Evolutionary conservation across 2,888 invertebrate species (phyloP), one percentile per base, ranked within the genome.

Genomic region (Troides helena): DNA sequence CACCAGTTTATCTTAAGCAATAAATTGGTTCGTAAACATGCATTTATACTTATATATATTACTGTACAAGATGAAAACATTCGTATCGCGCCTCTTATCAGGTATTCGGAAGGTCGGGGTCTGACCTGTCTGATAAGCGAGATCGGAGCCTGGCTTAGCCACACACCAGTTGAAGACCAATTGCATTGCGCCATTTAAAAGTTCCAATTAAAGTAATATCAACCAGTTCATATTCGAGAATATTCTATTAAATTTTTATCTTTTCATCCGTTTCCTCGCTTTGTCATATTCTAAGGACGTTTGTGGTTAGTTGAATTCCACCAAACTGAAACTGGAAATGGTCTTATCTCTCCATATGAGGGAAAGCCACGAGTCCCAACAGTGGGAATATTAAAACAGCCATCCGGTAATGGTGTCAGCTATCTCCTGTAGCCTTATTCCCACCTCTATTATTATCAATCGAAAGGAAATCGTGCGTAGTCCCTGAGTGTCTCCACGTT

Each of bases 101-200:
- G 64, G 62, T 72, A 75, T 79, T 83, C 71, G 81, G 83, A 81
- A 81, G 84, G 82, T 84, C 80, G 77, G 69, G 67, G 70, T 74
- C 56, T 76, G 82, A 82, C 80, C 82, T 73, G 60, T 14, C 12
- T 66, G 74, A 77, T 76, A 76, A 39, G 4, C 7, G n/a, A n/a
- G 61, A 53, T 64, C 39, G 56, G 30, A 67, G 59, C 67, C 66
- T 63, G 66, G 56, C 59, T 67, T 50, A 56, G 60, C 25, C 70
- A 70, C 67, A 64, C 65, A 64, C 68, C 64, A 50, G 62, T 46
- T 25, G 62, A n/a, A 59, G 21, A 62, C 69, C 62, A 62, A 70
- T 70, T 70, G 50, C 69, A 46, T 4, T 46, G 46, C 46, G 46
- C 10, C 46, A 46, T 46, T 30, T 30, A 30, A 4, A 5, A 30